A percentile compares a stretch with the other conserved stretches of the same genome.
These are phyloP conservation scores for Drosophila kurseongensis DNA, from an alignment of 1,140 invertebrate species.

Conservation along the genomic window DNA sequence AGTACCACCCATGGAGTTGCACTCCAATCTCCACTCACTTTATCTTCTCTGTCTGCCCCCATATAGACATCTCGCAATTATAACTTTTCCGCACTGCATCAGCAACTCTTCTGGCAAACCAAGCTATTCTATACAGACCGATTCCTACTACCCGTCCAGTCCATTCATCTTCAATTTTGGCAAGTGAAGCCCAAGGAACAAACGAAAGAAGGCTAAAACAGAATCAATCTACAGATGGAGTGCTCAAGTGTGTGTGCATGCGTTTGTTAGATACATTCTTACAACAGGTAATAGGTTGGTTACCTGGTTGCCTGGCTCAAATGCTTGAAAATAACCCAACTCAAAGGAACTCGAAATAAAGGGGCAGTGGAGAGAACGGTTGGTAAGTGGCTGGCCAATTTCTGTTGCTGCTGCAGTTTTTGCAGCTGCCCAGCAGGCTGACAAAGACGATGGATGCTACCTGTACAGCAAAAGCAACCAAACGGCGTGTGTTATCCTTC, in stretches of 20 bases:
- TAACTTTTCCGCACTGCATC: slow-evolving; percentile 35
- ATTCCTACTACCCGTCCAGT: slow-evolving; percentile 20
- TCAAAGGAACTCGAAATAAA: slow-evolving; percentile 16
- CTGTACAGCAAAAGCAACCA: slow-evolving; percentile 29
- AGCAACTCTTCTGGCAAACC: neutral
- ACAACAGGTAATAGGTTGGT: slow-evolving; percentile 69
- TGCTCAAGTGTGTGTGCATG: slow-evolving; percentile 15
- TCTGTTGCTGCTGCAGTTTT: slow-evolving; percentile 47
- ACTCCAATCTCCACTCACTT: slow-evolving; percentile 3
- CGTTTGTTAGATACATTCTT: slow-evolving; percentile 66
- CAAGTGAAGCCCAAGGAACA: slow-evolving; percentile 14
- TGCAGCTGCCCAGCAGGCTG: slow-evolving; percentile 37
- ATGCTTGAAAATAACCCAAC: slow-evolving; percentile 61
- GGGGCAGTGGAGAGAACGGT: neutral
- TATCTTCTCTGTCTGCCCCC: neutral
- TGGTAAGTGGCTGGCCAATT: slow-evolving; percentile 58
- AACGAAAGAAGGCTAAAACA: slow-evolving; percentile 2
- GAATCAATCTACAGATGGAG: slow-evolving; percentile 27
- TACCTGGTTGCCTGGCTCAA: slow-evolving; percentile 40
- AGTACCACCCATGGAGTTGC: slow-evolving; percentile 10
- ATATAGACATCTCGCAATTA: slow-evolving; percentile 25
- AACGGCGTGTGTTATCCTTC: slow-evolving; percentile 33
- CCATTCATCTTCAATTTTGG: slow-evolving; percentile 41
- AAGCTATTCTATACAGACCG: neutral
- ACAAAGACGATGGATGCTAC: slow-evolving; percentile 51